Base-by-base conservation (phyloP, 2,113 vertebrate species). In the Aptenodytes patagonicus region DNA sequence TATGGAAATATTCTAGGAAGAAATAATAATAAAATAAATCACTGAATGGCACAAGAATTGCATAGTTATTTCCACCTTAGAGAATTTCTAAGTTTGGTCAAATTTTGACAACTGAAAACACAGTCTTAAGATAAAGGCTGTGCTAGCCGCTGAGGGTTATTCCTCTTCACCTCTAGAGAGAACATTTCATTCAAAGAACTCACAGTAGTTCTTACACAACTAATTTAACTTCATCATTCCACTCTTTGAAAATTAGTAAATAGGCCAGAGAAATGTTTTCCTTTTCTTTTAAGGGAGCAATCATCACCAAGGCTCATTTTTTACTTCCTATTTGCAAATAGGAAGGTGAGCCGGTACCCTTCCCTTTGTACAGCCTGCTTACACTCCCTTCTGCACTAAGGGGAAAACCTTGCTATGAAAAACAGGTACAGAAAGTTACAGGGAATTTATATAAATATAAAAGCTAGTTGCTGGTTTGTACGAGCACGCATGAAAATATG, bases 361-460 rank as follows among this genome's bases (percentile, higher is more conserved):
- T 62, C 38, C 47, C 42, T 8, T 1, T 3, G 42, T 5, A 11
- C 21, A 28, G n/a, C 38, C 81, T 32, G 29, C 24, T 34, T 4
- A 9, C 6, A 0, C 2, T 16, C 38, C 49, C 64, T 20, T 14
- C 38, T 18, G 28, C 21, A 3, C 46, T 2, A 7, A 13, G 26
- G 64, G 69, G 11, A 55, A 78, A 64, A 7, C 36, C 13, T 24
- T 10, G 9, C 66, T 24, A 0, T 4, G 31, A 57, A 24, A 36
- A 61, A 40, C 25, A 31, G 47, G 17, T 18, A 31, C 31, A 65
- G 49, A 40, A 49, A 34, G 51, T 17, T 4, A 31, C 13, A 28
- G 25, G 26, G 61, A 54, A 55, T 47, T 42, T 19, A 5, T 26
- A 12, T 1, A 31, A 60, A 38, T 34, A 28, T 2, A 16, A 40